These are phyloP conservation scores for Catharus bicknelli DNA, from an alignment of 2,113 vertebrate genomes.

Conservation along the genomic window DNA sequence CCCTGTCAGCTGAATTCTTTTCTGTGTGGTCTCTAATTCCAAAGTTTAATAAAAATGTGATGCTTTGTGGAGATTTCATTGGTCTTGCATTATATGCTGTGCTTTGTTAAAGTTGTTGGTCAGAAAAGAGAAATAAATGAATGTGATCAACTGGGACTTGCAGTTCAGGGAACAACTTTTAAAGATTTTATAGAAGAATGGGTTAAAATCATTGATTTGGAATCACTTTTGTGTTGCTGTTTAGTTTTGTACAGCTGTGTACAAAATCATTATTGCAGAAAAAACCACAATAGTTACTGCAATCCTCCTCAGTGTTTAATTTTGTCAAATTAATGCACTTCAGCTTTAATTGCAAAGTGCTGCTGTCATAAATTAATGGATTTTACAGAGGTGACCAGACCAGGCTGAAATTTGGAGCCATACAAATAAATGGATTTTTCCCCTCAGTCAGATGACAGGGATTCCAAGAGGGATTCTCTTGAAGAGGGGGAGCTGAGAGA, in stretches of 20 bases:
- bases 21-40: background rate
- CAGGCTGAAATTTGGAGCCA: fast-evolving
- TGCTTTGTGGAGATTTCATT: background rate
- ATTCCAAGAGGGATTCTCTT: constrained; percentile 94
- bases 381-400: background rate
- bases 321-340: background rate
- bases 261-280: background rate
- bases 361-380: background rate
- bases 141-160: background rate
- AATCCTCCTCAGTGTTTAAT: background rate
- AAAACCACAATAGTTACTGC: fast-evolving
- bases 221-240: fast-evolving
- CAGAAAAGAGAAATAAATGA: background rate
- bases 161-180: background rate
- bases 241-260: background rate
- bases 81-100: fast-evolving
- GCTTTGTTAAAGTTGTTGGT: background rate
- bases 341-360: background rate
- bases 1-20: background rate
- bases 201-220: background rate
- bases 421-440: background rate
- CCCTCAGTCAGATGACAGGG: constrained; percentile 93
- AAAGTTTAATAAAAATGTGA: background rate
- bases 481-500: constrained; percentile 98
- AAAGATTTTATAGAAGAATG: background rate